Evolutionary conservation across 2,113 vertebrate genomes (phyloP).

Genomic region (Pseudonaja textilis): DNA sequence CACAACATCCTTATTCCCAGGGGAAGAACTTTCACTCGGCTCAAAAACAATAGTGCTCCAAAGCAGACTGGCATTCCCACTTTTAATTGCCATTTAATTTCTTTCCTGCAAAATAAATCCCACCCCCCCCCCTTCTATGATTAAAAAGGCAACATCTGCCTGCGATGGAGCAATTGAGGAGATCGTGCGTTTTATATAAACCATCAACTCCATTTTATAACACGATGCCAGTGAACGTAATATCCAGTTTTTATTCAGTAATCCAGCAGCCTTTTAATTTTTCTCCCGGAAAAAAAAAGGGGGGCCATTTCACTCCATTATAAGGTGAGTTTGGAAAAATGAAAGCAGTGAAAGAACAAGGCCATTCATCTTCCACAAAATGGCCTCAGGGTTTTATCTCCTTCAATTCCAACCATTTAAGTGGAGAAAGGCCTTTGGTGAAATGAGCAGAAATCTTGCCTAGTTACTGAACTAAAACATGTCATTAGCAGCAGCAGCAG

Average conservation of each 20-base stretch:
- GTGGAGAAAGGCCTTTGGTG: not conserved
- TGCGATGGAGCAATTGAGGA: not conserved
- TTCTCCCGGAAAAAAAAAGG: not conserved
- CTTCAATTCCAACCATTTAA: not conserved
- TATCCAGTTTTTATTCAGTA: not conserved
- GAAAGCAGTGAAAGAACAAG: not conserved
- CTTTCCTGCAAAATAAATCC: not conserved
- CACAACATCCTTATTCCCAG: not conserved
- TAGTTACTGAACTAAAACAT: not conserved
- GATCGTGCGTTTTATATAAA: not conserved
- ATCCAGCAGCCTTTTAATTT: not conserved
- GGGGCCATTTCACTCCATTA: not conserved
- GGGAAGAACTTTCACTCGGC: not conserved
- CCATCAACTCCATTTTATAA: not conserved
- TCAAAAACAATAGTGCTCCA: not conserved
- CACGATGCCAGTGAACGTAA: not conserved
- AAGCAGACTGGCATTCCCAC: no score
- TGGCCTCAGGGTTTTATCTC: not conserved
- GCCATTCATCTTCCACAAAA: not conserved
- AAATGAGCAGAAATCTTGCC: not conserved
- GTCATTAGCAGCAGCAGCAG: not conserved
- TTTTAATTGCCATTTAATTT: not conserved
- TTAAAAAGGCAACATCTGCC: not conserved
- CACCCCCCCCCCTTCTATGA: not conserved
- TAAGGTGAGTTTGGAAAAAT: not conserved